These are phyloP conservation scores for Plagiodera versicolora DNA, from an alignment of 2,888 invertebrate genomes.

Conservation along the genomic window DNA sequence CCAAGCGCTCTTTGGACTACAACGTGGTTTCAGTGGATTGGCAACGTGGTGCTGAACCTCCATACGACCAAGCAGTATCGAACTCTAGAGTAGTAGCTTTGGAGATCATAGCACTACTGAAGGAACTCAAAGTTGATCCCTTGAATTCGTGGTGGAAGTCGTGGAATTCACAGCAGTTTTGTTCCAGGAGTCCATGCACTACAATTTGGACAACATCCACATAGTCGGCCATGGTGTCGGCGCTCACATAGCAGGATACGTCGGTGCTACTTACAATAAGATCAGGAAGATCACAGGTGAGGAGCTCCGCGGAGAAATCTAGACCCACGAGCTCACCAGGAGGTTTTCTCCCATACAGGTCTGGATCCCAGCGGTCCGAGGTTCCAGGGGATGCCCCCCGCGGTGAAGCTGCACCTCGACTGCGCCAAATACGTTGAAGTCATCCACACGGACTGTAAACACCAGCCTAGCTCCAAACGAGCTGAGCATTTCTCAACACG, in stretches of 20 bases:
- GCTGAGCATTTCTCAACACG: too few relatives aligned
- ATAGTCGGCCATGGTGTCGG: constrained; percentile 59
- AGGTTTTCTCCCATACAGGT: too few relatives aligned
- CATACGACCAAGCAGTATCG: constrained; percentile 61
- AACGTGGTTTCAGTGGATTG: constrained; percentile 60
- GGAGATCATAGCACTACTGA: constrained; percentile 55
- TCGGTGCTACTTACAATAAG: constrained; percentile 49
- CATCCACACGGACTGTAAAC: constrained; percentile 58
- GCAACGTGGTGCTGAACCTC: constrained; percentile 58
- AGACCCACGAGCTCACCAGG: too few relatives aligned
- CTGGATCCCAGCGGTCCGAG: constrained; percentile 64
- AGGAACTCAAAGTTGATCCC: constrained; percentile 52
- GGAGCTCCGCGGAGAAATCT: background rate
- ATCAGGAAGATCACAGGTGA: constrained; percentile 50
- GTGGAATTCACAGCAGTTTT: constrained; percentile 10
- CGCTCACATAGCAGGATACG: constrained; percentile 59
- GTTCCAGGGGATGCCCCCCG: constrained; percentile 58
- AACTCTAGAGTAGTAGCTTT: constrained; percentile 62
- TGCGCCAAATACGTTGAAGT: constrained; percentile 64
- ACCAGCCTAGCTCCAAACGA: too few relatives aligned
- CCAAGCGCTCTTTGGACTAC: constrained; percentile 18
- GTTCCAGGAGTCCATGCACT: constrained; percentile 26
- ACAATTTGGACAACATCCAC: constrained; percentile 48
- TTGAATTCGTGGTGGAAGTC: constrained; percentile 11
- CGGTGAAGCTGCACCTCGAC: constrained; percentile 57